Evolutionary conservation across 1,140 invertebrate species (phyloP), one percentile per base, ranked within the genome.

Genomic region (Parasteatoda tepidariorum): DNA sequence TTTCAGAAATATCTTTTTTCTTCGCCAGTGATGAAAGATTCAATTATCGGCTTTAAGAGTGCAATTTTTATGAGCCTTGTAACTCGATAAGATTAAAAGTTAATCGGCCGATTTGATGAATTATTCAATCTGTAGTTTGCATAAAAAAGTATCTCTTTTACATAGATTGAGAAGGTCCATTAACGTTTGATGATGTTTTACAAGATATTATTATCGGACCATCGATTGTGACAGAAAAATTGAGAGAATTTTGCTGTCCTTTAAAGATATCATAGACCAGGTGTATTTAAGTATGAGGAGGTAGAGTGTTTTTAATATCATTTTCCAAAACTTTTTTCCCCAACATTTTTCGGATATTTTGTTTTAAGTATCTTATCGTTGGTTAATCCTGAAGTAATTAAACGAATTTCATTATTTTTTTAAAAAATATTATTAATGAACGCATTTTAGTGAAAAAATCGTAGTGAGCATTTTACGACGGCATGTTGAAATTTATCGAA

Each of bases 31-130:
- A 31, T 75, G 57, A 75, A n/a, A 75, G 24, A 75, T 75, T 75
- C 57, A 75, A 62, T 75, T 75, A 75, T 75, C 73, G 73, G 73
- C 73, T 75, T 48, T 62, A 75, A 5, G 33, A 28, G 57, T 33
- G 33, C 28, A 34, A 75, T 75, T 75, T 75, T 75, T 75, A 54
- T 62, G 31, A 57, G 31, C 9, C 59, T 41, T 75, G 73, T 62
- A 75, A 75, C 57, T 34, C 33, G 57, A 75, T 75, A 34, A 57
- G 73, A 75, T 75, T 75, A 75, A 28, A 31, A 33, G 22, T 30
- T 75, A 75, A 75, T 75, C 73, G 55, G 62, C 57, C 61, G 62
- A 75, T 75, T 75, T 75, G 73, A 75, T 75, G 57, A 75, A 75
- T 75, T 75, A 75, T 75, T 75, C 73, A 75, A 71, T 54, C 41